Base-by-base conservation (phyloP, 30 jellyfish, hydroid and myxozoan species). In the Aurelia sp. region DNA sequence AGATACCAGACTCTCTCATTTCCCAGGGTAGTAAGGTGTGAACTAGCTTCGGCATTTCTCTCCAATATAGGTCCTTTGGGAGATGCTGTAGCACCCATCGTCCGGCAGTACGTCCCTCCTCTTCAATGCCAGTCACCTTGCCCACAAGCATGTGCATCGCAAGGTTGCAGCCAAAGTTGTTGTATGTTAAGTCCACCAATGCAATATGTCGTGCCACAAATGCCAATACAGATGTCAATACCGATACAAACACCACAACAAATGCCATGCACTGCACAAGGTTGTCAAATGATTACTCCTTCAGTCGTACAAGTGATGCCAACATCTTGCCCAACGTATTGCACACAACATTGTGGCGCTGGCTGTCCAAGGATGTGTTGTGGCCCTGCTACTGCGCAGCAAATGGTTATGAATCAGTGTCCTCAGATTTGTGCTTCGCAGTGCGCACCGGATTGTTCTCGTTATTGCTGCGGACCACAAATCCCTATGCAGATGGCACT, bases 401-500 rank as follows among this genome's bases (percentile, higher is more conserved):
- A 75, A 60, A 78, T 72, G 58, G 68, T 67, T 80, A 72, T 74
- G 69, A 75, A 86, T 47, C 95, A 86, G 38, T 86, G 95, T 64
- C 95, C 95, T 38, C 95, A 52, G 33, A 52, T 86, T 69, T 86
- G 95, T 30, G 53, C 90, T 48, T 89, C 76, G 85, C 95, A 86
- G 53, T 86, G 95, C 58, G 95, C 95, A 22, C 90, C 95, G 16
- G 85, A 75, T 69, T 86, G 95, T 69, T 76, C 95, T 17, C 95
- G 75, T 68, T 67, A 84, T 17, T 86, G 95, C 69, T 86, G 95
- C 55, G 95, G 95, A 13, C 94, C 94, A 3, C 94, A 85, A 40
- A 85, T 40, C 69, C 82, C 87, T 40, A 63, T 81, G 19, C 63
- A 40, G 72, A 74, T 64, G 80, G 78, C 63, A 87, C 63, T 55